Conservation (phyloP, 1,140 invertebrate genomes). For the Uloborus diversus region DNA sequence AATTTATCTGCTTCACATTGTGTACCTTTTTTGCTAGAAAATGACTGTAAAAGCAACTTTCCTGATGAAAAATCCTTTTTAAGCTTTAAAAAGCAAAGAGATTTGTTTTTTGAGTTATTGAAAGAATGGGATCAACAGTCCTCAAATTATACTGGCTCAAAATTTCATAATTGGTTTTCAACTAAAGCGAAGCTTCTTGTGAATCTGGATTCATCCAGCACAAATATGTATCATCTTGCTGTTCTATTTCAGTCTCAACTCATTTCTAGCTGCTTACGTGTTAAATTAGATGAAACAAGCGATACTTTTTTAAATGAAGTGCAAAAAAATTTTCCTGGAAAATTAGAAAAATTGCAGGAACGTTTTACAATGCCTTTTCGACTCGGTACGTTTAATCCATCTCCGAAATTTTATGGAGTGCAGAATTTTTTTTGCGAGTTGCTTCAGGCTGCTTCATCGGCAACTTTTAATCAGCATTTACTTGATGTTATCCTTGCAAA, state of each 20-base stretch:
- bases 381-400: slow-evolving; percentile 67
- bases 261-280: slow-evolving; percentile 70
- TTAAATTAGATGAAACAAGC: slow-evolving; percentile 45
- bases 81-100: slow-evolving; percentile 82
- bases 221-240: slow-evolving; percentile 80
- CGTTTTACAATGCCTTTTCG: slow-evolving; percentile 75
- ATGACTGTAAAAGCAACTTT: slow-evolving; percentile 85
- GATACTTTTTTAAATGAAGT: slow-evolving; percentile 65
- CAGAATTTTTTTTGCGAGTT: slow-evolving; percentile 84
- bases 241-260: slow-evolving; percentile 81
- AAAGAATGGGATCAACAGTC: slow-evolving; percentile 66
- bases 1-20: slow-evolving; percentile 58
- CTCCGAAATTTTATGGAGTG: slow-evolving; percentile 73
- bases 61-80: slow-evolving; percentile 77
- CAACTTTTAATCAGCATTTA: slow-evolving; percentile 77
- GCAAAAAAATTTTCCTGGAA: slow-evolving; percentile 73
- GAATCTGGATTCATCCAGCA: slow-evolving; percentile 69
- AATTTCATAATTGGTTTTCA: slow-evolving; percentile 69
- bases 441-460: slow-evolving; percentile 72
- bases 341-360: slow-evolving; percentile 77
- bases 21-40: slow-evolving; percentile 77
- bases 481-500: slow-evolving; percentile 75
- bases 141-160: slow-evolving; percentile 68
- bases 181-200: slow-evolving; percentile 73
- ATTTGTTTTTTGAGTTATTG: slow-evolving; percentile 80